Evolutionary conservation across 2,888 invertebrate species (phyloP).

Genomic region (Baronia brevicornis): DNA sequence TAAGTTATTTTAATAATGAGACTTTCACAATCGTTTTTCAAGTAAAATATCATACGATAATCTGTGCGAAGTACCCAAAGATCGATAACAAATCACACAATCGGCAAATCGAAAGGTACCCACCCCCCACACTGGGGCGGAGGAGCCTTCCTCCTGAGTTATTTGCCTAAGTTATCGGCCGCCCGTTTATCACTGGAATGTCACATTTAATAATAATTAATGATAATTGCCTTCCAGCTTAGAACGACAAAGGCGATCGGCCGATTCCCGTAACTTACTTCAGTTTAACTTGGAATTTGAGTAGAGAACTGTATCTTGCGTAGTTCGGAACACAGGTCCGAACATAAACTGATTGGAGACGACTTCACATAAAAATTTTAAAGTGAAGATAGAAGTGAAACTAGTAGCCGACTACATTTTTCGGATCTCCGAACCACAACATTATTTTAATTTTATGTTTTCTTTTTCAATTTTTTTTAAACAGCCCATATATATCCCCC

Average conservation of each 20-base stretch:
- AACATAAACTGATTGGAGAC: conserved; percentile 28
- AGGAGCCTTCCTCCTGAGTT: conserved; percentile 45
- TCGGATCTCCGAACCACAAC: too few species aligned
- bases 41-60: conserved; percentile 3
- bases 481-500: too few species aligned
- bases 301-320: conserved; percentile 68
- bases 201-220: conserved; percentile 76
- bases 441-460: too few species aligned
- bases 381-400: too few species aligned
- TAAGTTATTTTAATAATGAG: not conserved
- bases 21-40: conserved; percentile 4
- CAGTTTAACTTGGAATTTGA: conserved; percentile 74
- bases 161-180: conserved; percentile 71
- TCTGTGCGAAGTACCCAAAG: conserved; percentile 5
- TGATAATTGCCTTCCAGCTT: conserved; percentile 74
- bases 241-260: conserved; percentile 70
- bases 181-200: conserved; percentile 66
- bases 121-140: conserved; percentile 15
- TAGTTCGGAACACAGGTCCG: conserved; percentile 45
- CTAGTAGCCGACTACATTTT: too few species aligned
- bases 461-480: too few species aligned
- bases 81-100: conserved; percentile 12
- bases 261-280: conserved; percentile 72
- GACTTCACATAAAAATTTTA: conserved; percentile 9
- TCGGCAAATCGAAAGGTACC: conserved; percentile 9